These are phyloP conservation scores for Petromus typicus DNA, from an alignment of 2,113 vertebrate genomes.

Conservation along the genomic window DNA sequence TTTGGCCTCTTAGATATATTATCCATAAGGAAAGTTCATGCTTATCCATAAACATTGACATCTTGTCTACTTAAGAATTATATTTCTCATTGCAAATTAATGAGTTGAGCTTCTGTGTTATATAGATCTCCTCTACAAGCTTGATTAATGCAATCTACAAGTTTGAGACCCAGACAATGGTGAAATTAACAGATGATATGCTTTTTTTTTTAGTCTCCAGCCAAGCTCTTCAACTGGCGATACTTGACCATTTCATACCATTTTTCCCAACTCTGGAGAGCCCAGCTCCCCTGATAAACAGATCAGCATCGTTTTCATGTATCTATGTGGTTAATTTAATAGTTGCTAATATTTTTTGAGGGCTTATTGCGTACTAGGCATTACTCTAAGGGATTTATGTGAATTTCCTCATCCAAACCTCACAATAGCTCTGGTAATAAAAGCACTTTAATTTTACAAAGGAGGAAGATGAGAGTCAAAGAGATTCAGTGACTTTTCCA, in stretches of 20 bases:
- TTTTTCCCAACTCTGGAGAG: slow-evolving; percentile 25
- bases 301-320: not conserved
- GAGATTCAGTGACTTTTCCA: not conserved
- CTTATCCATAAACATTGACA: slow-evolving; percentile 54
- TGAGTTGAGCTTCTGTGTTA: slow-evolving; percentile 60
- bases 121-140: slow-evolving; percentile 47
- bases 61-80: slow-evolving; percentile 60
- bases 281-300: not conserved
- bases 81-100: slow-evolving; percentile 69
- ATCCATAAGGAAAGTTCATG: not conserved
- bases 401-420: not conserved
- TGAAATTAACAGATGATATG: not conserved
- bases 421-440: not conserved
- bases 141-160: slow-evolving; percentile 61
- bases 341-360: not conserved
- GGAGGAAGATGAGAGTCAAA: not conserved
- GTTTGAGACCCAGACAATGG: not conserved
- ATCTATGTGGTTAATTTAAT: slow-evolving; percentile 6
- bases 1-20: slow-evolving; percentile 24
- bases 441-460: slow-evolving; percentile 34
- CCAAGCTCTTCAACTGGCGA: not conserved
- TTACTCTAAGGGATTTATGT: not conserved
- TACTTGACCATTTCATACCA: slow-evolving; percentile 4
- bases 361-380: not conserved
- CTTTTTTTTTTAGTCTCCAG: not conserved